Evolutionary conservation across 2,888 invertebrate species (phyloP), one percentile per base, ranked within the genome.

Genomic region (Drosophila parthenogenetica): DNA sequence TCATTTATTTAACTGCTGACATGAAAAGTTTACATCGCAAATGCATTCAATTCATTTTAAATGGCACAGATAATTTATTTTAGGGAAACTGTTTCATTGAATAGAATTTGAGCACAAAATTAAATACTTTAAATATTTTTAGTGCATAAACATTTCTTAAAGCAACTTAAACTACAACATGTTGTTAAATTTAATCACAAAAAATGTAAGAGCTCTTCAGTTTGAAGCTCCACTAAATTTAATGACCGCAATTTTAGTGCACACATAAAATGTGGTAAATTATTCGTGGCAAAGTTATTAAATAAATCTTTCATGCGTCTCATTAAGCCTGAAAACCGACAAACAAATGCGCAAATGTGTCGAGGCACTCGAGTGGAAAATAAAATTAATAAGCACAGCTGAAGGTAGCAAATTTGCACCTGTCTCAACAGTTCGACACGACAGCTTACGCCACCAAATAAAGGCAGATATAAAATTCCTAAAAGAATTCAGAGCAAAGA

Each of bases 301-400:
- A 86, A 82, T 88, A 86, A 76, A 88, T 89, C 69, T 88, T 86
- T 57, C 53, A 86, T 86, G 77, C 49, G 73, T 49, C 80, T 82
- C 88, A 82, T 82, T 88, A 76, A 88, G 69, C 60, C 50, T 54
- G 65, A 73, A 88, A 71, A 58, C 50, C 51, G 65, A 63, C 68
- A 65, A 53, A 59, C 46, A 43, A 67, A 49, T 46, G 66, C 3
- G 51, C 54, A 46, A 50, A 57, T 29, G 55, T 51, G 25, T 16
- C n/a, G 35, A 29, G 65, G 65, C 61, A 80, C 62, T 69, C 63
- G 54, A 63, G 64, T 67, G 77, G 43, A 70, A 70, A 81, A 69
- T 70, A 66, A 73, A 86, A 73, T 81, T 67, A 69, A 81, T 81
- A 78, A 32, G 42, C 48, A 51, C 57, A 17, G 19, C 22, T 32